Evolutionary conservation across 1,140 invertebrate species (phyloP), one percentile per base, ranked within the genome.

Genomic region (Drosophila busckii): DNA sequence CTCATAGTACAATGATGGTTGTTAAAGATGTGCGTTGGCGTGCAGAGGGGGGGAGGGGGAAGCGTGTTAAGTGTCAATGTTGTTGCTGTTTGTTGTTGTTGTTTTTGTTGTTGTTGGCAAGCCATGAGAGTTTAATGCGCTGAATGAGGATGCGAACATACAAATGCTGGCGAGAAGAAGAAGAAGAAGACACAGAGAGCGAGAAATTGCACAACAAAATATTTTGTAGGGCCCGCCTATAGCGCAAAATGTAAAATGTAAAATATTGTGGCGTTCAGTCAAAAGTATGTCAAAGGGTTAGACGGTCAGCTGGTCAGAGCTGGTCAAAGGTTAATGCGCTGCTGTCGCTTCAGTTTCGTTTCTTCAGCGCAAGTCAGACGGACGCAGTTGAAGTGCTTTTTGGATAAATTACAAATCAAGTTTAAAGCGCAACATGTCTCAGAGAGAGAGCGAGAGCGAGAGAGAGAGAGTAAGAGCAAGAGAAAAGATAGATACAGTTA

Each of bases 91-190:
- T 9, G 23, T 42, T 49, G 29, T 53, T 38, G 15, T 70, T 49
- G 32, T 40, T 64, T 49, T 25, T 50, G 40, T 54, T 34, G 4
- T 52, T 41, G 23, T 38, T 54, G 55, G 55, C 65, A 69, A 69
- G 65, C 65, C 60, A 70, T 75, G 66, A 76, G 50, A 48, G 28
- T 55, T 44, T 45, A 52, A 73, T 62, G 69, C 56, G 50, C 60
- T 62, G 20, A 40, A 75, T 75, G 70, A 76, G 41, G 53, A 80
- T 63, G 67, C 49, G n/a, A 62, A 76, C 55, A 60, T 46, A 75
- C 60, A 62, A 40, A 52, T 76, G 65, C 55, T 58, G 52, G 67
- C 67, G 62, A 76, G 31, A 50, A 55, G 46, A 45, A 70, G 17
- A 52, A 44, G 56, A 64, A 26, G 62, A 34, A 46, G 20, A 25